Conservation (phyloP, 2,113 vertebrate species). For the Piprites chloris region DNA sequence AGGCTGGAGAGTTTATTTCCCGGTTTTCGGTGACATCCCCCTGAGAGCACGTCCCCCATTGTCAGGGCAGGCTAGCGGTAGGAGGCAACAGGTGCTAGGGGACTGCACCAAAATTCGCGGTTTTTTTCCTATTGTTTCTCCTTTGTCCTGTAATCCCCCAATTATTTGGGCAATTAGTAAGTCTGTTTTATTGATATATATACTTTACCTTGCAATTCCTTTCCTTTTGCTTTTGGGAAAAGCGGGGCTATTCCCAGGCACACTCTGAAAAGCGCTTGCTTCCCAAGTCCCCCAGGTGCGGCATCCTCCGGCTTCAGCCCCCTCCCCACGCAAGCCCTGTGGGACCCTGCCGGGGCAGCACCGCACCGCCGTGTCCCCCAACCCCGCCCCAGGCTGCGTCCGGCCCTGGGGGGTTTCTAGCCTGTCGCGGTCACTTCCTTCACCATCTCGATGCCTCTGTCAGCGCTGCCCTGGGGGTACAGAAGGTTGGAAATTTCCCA, state of each 20-base stretch:
- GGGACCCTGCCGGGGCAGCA: not conserved
- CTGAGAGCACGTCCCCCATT: not conserved
- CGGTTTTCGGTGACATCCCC: not conserved
- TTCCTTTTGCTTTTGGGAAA: not conserved
- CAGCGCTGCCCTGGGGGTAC: not conserved
- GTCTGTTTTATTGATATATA: not conserved
- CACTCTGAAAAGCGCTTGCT: not conserved
- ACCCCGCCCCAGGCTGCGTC: not conserved
- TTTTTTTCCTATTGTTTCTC: too few species aligned
- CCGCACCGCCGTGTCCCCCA: not conserved
- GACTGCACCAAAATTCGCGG: not conserved
- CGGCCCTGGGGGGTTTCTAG: not conserved
- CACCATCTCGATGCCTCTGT: not conserved
- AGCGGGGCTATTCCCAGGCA: not conserved
- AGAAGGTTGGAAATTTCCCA: not conserved
- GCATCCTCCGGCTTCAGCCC: not conserved
- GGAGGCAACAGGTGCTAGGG: not conserved
- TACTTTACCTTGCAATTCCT: not conserved
- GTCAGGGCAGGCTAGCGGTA: too few species aligned
- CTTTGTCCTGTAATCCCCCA: not conserved
- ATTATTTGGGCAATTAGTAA: not conserved
- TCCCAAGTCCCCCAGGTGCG: too few species aligned
- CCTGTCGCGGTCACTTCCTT: not conserved
- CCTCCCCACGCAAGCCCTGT: not conserved
- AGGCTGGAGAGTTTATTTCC: not conserved